Evolutionary conservation across 2,888 invertebrate genomes (phyloP).

Genomic region (Amiota communis): DNA sequence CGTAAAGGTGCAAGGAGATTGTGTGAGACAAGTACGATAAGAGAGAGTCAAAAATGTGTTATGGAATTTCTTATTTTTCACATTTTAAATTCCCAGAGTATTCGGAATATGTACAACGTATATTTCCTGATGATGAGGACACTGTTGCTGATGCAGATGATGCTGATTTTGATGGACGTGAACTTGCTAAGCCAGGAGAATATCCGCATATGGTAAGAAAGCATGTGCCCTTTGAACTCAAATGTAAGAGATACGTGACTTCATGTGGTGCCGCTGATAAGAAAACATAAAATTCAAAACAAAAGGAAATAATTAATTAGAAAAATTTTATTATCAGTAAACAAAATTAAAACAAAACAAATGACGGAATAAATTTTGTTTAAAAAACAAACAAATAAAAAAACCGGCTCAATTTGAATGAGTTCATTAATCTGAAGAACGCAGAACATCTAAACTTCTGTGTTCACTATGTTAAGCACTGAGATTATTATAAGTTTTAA

Average conservation of each 20-base stretch:
- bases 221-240: background rate
- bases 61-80: background rate
- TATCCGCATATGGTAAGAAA: slow-evolving; percentile 71
- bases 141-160: slow-evolving; percentile 59
- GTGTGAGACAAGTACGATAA: slow-evolving; percentile 65
- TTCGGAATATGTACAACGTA: slow-evolving; percentile 65
- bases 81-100: slow-evolving; percentile 55
- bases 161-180: slow-evolving; percentile 67
- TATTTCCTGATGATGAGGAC: slow-evolving; percentile 63
- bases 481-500: no score
- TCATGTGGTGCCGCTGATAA: background rate
- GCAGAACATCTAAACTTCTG: background rate
- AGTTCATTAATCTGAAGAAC: slow-evolving; percentile 16
- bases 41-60: slow-evolving; percentile 23
- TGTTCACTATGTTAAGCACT: no score
- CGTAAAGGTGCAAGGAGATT: slow-evolving; percentile 41
- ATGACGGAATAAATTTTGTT: background rate
- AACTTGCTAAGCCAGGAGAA: slow-evolving; percentile 66
- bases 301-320: background rate
- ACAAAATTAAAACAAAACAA: slow-evolving; percentile 11
- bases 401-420: background rate
- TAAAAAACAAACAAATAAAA: background rate
- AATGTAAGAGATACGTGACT: background rate
- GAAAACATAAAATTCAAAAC: background rate
- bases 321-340: slow-evolving; percentile 1